phyloP scores from a whole-genome alignment of 2,797 vertebrate genomes.

The Gobio occitaniae region DNA sequence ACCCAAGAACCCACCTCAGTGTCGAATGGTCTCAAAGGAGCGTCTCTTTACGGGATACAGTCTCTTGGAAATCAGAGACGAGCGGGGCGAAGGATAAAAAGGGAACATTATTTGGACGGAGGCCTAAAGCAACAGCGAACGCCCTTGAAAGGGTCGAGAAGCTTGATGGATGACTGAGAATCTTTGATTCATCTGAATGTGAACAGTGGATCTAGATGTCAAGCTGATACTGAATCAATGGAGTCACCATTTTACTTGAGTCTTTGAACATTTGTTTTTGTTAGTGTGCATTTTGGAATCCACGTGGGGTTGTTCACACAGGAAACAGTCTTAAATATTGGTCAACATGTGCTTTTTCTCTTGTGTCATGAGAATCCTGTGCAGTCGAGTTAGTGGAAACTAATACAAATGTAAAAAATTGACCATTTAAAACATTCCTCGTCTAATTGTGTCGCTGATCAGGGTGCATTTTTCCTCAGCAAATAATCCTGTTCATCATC shows the following conservation, averaged over 20 bases:
- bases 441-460: not conserved
- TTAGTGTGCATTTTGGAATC: not conserved
- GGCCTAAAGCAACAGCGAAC: not conserved
- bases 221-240: not conserved
- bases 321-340: not conserved
- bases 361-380: not conserved
- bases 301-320: not conserved
- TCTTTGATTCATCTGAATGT: not conserved
- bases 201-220: not conserved
- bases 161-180: not conserved
- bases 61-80: conserved; percentile 15
- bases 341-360: not conserved
- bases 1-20: not conserved
- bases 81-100: conserved; percentile 6
- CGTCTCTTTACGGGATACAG: conserved; percentile 33
- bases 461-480: not conserved
- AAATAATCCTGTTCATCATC: not conserved
- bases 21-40: conserved; percentile 7
- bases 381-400: not conserved
- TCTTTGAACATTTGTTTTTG: not conserved
- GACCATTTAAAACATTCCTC: not conserved
- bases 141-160: not conserved
- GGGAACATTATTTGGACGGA: not conserved
- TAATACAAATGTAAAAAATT: no score
- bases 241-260: not conserved